Percentiles rank a stretch among this genome's conserved stretches.
phyloP scores from a whole-genome alignment of 2,888 invertebrate genomes.

The Limnephilus auricula region DNA sequence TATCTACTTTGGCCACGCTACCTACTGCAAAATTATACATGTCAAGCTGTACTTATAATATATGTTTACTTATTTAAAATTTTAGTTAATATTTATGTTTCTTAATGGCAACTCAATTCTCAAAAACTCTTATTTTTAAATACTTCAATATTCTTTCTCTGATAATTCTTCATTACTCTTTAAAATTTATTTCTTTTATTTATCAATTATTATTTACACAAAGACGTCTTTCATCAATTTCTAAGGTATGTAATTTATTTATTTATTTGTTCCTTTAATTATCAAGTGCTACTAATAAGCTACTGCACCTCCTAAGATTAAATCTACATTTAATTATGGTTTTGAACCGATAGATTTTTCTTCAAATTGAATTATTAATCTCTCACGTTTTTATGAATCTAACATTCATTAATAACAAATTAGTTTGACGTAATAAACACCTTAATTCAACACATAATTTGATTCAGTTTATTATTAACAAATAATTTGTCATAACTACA shows the following conservation, averaged over 20 bases:
- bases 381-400: background rate
- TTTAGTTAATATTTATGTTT: background rate
- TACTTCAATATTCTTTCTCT: background rate
- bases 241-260: constrained; percentile 37
- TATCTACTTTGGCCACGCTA: background rate
- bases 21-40: background rate
- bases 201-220: constrained; percentile 9
- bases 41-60: background rate
- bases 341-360: background rate
- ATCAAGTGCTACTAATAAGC: background rate
- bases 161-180: constrained; percentile 6
- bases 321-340: background rate
- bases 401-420: background rate
- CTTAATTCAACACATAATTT: background rate
- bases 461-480: background rate
- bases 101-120: background rate
- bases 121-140: background rate
- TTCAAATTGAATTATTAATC: background rate
- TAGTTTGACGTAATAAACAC: background rate
- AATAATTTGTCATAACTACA: background rate
- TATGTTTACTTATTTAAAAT: background rate
- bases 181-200: constrained; percentile 5
- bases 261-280: constrained; percentile 8
- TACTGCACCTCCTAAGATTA: background rate
- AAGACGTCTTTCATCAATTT: constrained; percentile 33